Conservation (phyloP, 2,113 vertebrate genomes). For the Sphaerodactylus townsendi region DNA sequence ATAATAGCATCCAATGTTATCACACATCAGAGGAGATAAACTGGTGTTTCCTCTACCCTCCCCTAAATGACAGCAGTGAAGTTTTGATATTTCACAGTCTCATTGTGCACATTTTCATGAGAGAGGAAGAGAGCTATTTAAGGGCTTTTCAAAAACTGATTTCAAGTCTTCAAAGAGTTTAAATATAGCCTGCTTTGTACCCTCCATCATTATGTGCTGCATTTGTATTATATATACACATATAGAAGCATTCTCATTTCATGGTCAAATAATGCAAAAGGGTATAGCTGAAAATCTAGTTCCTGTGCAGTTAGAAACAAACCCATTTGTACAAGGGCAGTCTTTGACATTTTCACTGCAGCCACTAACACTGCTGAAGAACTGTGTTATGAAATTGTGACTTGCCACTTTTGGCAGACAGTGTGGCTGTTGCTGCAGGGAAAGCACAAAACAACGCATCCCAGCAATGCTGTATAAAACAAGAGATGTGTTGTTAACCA, state of each 20-base stretch:
- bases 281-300: not conserved
- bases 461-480: too few species aligned
- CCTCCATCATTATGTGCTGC: not conserved
- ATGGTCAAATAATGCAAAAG: not conserved
- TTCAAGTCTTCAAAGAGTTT: not conserved
- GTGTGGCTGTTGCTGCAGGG: not conserved
- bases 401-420: not conserved
- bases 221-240: not conserved
- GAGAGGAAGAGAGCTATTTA: constrained; percentile 8
- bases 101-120: not conserved
- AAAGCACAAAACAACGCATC: not conserved
- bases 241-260: not conserved
- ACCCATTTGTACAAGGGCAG: not conserved
- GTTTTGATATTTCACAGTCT: not conserved
- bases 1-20: constrained; percentile 26
- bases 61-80: constrained; percentile 5
- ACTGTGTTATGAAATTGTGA: not conserved
- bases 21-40: not conserved
- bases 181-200: not conserved
- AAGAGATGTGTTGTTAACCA: too few species aligned
- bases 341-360: not conserved
- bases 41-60: not conserved
- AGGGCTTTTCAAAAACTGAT: not conserved
- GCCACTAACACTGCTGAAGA: not conserved
- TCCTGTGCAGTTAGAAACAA: not conserved